Evolutionary conservation across 2,113 vertebrate species (phyloP), one percentile per base, ranked within the genome.

Genomic region (Malurus alboscapulatus): DNA sequence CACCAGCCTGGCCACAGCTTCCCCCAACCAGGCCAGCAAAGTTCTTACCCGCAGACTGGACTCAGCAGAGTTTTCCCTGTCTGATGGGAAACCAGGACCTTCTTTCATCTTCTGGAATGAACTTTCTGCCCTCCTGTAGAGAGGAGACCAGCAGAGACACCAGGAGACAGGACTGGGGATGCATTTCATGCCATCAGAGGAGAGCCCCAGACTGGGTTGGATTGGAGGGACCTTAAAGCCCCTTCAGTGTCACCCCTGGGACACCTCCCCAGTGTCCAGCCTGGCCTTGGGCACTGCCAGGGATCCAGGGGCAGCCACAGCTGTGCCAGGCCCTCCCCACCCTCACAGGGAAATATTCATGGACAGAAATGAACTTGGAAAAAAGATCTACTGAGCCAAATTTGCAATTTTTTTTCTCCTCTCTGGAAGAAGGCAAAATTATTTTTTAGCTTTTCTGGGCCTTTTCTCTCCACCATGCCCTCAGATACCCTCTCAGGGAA

Each of bases 321-420:
- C 62, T 44, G 36, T 26, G 53, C 83, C 53, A 59, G 61, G 59
- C 0, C 6, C 36, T 30, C 0, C 0, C 17, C 62, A 51, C 11
- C 7, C 29, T 67, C 14, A 0, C 32, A 76, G 38, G 11, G 26
- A 36, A 36, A 14, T 1, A 36, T 45, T 68, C 32, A 44, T 25
- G 30, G 44, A n/a, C 12, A 88, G 38, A 78, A 57, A 22, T 32
- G 5, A 72, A 13, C 62, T 86, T 79, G n/a, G 27, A 16, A 40
- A 53, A 77, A 74, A 50, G 2, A 29, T 30, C 24, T 83, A 0
- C 21, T 22, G 24, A 81, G 17, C 2, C 14, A 3, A 55, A 24
- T 26, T 24, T 83, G 15, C 17, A 10, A 5, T 16, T 55, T 73
- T 38, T 72, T 54, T 54, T 11, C 53, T 22, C 10, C 53, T 22